Evolutionary conservation across 1,140 invertebrate species (phyloP), one percentile per base, ranked within the genome.

Genomic region (Formica selysi): DNA sequence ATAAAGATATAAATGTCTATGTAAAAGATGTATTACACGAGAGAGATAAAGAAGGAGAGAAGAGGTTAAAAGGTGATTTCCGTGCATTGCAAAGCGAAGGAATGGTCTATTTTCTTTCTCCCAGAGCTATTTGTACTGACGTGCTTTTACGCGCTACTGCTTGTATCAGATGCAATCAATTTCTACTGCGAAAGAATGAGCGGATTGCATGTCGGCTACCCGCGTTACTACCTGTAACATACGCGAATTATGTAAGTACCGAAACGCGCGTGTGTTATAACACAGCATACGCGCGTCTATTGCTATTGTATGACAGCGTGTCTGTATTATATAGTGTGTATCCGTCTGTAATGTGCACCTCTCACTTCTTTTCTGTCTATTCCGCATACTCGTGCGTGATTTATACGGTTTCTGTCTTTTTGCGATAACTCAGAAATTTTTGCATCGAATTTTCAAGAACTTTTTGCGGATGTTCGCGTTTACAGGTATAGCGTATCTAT

Each of bases 161-260:
- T 36, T 11, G 79, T 81, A 74, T 83, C 68, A 54, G 62, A 51
- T 61, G 76, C 84, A 80, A 57, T 78, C 85, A 83, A 59, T 48
- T 65, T 68, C 51, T 38, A 51, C 84, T 76, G 64, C 80, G 88
- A 76, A 90, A 90, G 73, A 85, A 85, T 80, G 51, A 29, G 41
- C 32, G 65, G 70, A 89, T 89, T 79, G 88, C 59, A 67, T 73
- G 84, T 61, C 68, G 68, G 68, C 68, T 83, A 74, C 38, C 68
- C n/a, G 68, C 54, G 51, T 73, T 81, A 81, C 79, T 73, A 44
- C 79, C 70, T 81, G 54, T 68, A 83, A 83, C 71, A 64, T 54
- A 62, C 48, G 88, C 79, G 88, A 90, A 90, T 90, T 90, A 87
- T 73, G 89, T 90, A 90, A 89, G 85, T 90, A 85, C 70, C 76